Evolutionary conservation across 2,888 invertebrate species (phyloP).

Genomic region (Muschampia plurimacula): DNA sequence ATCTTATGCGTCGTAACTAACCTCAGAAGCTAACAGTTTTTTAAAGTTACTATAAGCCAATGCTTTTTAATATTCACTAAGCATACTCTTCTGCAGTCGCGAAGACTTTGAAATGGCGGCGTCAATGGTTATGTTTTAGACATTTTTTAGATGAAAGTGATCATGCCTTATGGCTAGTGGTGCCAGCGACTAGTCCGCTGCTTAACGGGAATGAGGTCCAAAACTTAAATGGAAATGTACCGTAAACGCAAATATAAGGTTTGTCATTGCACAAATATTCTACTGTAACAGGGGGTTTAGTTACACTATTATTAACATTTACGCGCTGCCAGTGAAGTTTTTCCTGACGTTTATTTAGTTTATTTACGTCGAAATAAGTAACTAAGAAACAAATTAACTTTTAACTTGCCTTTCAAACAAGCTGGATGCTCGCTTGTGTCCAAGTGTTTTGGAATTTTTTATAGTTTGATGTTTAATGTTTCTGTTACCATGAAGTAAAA

Average conservation of each 20-base stretch:
- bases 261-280: not conserved
- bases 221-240: not conserved
- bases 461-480: not conserved
- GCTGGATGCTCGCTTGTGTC: not conserved
- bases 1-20: no score
- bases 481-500: no score
- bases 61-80: not conserved
- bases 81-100: not conserved
- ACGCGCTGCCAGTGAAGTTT: not conserved
- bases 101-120: not conserved
- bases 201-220: not conserved
- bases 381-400: constrained; percentile 10
- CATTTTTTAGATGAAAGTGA: not conserved
- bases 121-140: not conserved
- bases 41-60: not conserved
- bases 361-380: not conserved
- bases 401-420: constrained; percentile 9
- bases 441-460: not conserved
- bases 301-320: constrained; percentile 1
- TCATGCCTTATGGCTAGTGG: not conserved
- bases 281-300: not conserved
- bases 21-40: no score
- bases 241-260: not conserved
- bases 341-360: not conserved
- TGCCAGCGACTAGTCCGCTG: not conserved